Conservation (phyloP, 2,888 invertebrate species). For the Suillia variegata region DNA sequence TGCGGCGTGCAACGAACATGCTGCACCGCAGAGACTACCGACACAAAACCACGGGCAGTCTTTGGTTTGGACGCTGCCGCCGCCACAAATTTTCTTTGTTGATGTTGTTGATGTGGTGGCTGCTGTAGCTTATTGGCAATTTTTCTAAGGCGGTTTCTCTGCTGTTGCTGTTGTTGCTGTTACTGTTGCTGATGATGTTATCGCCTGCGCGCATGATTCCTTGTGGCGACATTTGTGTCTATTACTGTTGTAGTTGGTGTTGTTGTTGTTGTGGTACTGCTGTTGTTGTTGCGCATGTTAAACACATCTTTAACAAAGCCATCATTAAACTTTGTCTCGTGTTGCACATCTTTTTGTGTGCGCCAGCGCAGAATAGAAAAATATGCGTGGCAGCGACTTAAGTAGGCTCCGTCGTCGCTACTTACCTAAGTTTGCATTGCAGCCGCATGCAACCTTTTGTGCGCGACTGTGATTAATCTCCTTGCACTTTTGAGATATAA, state of each 20-base stretch:
- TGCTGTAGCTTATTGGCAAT: not conserved
- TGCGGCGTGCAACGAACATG: not conserved
- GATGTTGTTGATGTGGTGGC: not conserved
- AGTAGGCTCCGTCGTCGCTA: too few relatives aligned
- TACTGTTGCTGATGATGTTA: not conserved
- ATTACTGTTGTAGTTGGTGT: too few relatives aligned
- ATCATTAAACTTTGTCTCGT: constrained; percentile 1
- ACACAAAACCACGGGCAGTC: constrained; percentile 1
- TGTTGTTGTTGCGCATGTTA: not conserved
- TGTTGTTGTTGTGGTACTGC: not conserved
- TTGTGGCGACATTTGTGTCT: not conserved
- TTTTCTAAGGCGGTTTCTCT: not conserved
- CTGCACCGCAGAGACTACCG: not conserved
- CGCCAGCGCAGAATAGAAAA: too few relatives aligned
- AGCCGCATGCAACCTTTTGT: too few relatives aligned
- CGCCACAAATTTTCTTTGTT: not conserved
- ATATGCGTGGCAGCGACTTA: too few relatives aligned
- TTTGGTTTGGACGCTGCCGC: not conserved
- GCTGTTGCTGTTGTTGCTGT: not conserved
- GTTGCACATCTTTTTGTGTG: too few relatives aligned
- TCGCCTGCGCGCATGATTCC: not conserved
- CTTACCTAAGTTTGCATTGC: too few relatives aligned
- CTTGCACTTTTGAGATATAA: too few relatives aligned
- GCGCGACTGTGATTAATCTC: too few relatives aligned
- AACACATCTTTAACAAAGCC: constrained; percentile 4